Base-by-base conservation (phyloP, 2,797 vertebrate species). In the Hephaestus fuliginosus region DNA sequence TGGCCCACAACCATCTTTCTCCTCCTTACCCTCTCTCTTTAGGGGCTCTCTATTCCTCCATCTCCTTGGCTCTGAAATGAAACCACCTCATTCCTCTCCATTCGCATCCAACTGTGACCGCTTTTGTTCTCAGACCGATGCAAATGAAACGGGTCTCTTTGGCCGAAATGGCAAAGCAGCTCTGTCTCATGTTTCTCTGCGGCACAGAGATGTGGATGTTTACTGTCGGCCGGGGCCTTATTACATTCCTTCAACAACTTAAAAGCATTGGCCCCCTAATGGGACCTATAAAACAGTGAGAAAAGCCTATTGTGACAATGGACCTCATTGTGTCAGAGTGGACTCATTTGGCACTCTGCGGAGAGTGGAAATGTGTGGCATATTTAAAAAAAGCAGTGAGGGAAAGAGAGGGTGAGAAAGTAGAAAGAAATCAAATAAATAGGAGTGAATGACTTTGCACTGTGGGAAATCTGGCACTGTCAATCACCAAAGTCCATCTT, bases 191-290 rank as follows among this genome's bases (percentile, higher is more conserved):
- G 80, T 85, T 89, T 63, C 86, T 88, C 82, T 20, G 78, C 22
- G 75, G 79, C 80, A 56, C 67, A 0, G 28, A 70, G 81, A 86
- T 78, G 88, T 82, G 86, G 80, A 88, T 89, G 87, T 92, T 93
- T 93, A 95, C 91, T 88, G 87, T 90, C 86, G 71, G 82, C 80
- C 72, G 25, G 86, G 84, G 86, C 88, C 84, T 88, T 90, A 86
- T 93, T 92, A 88, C 89, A 92, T 93, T 94, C 91, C 87, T 90
- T 82, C 83, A 83, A 91, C 90, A 88, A 91, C 92, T 92, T 93
- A 92, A 95, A 95, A 95, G 93, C 93, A 85, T 81, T 81, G 87
- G 4, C 69, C 86, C 81, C 86, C 86, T 86, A 92, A 91, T 88
- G 88, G 86, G 84, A 83, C 78, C 91, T 82, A 91, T 94, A 92